Evolutionary conservation across 1,140 invertebrate genomes (phyloP).

Genomic region (Brachionus sp.): DNA sequence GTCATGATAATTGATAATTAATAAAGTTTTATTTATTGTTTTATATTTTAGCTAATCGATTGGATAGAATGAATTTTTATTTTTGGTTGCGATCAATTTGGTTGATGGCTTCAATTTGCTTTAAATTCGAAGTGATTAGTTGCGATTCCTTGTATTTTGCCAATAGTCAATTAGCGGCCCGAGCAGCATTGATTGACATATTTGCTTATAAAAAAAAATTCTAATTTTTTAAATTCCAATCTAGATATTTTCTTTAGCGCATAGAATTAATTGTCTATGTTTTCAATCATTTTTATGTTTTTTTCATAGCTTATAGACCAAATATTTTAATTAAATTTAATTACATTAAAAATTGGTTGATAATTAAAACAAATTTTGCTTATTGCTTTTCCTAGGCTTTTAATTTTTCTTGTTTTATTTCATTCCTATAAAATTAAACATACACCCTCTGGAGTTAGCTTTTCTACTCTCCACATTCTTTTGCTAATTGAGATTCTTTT

Average conservation of each 20-base stretch:
- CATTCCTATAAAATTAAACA: not conserved
- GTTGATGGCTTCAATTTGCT: not conserved
- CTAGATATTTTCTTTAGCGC: not conserved
- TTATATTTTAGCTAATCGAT: not conserved
- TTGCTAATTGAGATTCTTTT: conserved; percentile 1
- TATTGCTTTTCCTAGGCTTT: not conserved
- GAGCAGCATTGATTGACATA: not conserved
- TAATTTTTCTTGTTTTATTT: not conserved
- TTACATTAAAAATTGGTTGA: conserved; percentile 32
- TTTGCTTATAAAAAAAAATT: conserved; percentile 14
- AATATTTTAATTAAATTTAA: conserved; percentile 39
- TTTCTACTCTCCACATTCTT: not conserved
- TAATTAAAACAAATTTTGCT: conserved; percentile 19
- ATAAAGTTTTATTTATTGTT: not conserved
- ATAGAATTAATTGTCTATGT: not conserved
- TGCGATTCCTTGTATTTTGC: not conserved
- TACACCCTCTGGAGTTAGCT: not conserved
- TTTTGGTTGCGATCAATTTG: not conserved
- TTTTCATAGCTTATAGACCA: not conserved
- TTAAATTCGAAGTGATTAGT: not conserved
- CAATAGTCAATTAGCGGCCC: not conserved
- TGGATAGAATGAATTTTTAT: not conserved
- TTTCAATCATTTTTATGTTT: conserved; percentile 38
- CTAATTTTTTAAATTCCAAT: not conserved
- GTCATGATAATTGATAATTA: conserved; percentile 42